Evolutionary conservation across 2,113 vertebrate genomes (phyloP).

Genomic region (Neoarius graeffei): DNA sequence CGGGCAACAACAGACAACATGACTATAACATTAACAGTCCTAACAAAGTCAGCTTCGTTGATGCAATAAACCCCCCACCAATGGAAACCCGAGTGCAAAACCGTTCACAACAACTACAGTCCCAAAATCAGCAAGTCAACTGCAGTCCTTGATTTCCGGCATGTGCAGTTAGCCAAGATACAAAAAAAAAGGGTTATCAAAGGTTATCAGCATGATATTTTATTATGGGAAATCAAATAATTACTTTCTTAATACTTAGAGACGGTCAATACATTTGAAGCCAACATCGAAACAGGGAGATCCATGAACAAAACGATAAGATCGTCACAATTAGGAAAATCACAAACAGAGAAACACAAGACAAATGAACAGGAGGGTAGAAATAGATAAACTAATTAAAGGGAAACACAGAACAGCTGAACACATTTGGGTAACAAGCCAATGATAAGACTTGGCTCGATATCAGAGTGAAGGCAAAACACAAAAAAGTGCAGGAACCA

Average conservation of each 20-base stretch:
- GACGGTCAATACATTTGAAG: neutral
- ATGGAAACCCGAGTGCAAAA: no score
- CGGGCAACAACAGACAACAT: no score
- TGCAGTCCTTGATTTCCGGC: no score
- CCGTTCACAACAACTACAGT: no score
- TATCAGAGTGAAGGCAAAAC: neutral
- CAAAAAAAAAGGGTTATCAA: no score
- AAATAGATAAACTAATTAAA: neutral
- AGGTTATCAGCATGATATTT: neutral
- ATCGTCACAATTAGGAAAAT: neutral
- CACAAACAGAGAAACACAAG: neutral
- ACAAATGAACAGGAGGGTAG: neutral
- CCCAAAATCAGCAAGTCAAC: no score
- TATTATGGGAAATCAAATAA: no score
- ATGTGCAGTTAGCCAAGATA: neutral
- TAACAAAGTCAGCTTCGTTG: no score
- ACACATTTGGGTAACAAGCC: neutral
- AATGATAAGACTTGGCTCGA: neutral
- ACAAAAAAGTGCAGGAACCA: neutral
- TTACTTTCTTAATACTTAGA: neutral
- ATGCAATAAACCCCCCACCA: no score
- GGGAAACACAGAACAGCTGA: neutral
- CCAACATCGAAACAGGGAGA: neutral
- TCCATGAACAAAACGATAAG: neutral
- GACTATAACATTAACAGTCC: no score